Conservation (phyloP, 2,888 invertebrate species). For the Eupithecia dodoneata region DNA sequence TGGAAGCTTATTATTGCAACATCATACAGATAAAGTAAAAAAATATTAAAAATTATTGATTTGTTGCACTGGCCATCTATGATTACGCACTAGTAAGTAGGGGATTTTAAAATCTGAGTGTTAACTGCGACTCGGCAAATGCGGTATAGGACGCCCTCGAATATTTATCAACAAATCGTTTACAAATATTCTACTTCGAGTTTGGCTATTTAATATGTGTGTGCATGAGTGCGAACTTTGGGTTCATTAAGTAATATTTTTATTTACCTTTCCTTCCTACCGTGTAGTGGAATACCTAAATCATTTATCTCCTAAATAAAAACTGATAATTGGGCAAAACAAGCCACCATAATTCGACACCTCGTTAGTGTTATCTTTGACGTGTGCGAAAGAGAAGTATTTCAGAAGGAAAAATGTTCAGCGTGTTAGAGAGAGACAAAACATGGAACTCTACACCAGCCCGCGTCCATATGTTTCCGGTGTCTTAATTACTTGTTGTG, state of each 20-base stretch:
- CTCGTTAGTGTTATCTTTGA: slow-evolving; percentile 34
- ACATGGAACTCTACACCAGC: slow-evolving; percentile 60
- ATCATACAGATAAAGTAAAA: neutral
- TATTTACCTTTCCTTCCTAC: neutral
- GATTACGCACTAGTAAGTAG: neutral
- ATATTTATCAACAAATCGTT: too few species aligned
- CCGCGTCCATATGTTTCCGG: slow-evolving; percentile 74
- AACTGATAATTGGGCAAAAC: slow-evolving; percentile 42
- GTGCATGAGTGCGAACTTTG: too few species aligned
- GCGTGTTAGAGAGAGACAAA: neutral
- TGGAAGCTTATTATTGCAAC: neutral
- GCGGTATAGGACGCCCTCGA: too few species aligned
- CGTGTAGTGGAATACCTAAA: neutral
- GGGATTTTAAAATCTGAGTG: too few species aligned
- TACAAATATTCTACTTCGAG: too few species aligned
- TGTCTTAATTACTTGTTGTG: slow-evolving; percentile 66
- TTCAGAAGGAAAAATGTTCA: neutral
- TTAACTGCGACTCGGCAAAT: too few species aligned
- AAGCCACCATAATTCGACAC: slow-evolving; percentile 40
- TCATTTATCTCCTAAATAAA: neutral
- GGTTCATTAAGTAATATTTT: too few species aligned
- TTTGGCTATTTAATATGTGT: too few species aligned
- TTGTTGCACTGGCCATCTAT: neutral
- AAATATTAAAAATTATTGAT: neutral
- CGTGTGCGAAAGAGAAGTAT: slow-evolving; percentile 20